phyloP scores from a whole-genome alignment of 2,797 vertebrate genomes.

The Limnodromus scolopaceus region DNA sequence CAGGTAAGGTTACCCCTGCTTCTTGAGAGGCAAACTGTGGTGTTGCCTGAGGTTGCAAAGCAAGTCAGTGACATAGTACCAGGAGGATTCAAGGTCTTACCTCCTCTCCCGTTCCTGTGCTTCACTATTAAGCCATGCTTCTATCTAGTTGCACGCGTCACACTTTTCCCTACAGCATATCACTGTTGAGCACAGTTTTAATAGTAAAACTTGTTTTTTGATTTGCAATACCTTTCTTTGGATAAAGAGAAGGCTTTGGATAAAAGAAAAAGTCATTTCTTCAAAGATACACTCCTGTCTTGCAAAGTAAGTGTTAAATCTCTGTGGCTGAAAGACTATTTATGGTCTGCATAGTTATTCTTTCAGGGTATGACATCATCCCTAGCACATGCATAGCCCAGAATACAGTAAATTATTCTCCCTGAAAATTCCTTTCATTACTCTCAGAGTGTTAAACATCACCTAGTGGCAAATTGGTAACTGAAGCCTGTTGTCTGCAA shows the following conservation, averaged over 20 bases:
- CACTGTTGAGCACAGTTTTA: not conserved
- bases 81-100: not conserved
- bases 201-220: not conserved
- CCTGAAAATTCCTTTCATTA: constrained; percentile 49
- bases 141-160: not conserved
- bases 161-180: not conserved
- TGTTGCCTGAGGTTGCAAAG: not conserved
- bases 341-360: constrained; percentile 1
- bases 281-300: not conserved
- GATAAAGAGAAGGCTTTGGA: not conserved
- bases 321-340: not conserved
- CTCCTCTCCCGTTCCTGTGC: not conserved
- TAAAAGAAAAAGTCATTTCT: not conserved
- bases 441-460: constrained; percentile 21
- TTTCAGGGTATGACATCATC: constrained; percentile 14
- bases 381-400: not conserved
- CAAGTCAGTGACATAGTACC: not conserved
- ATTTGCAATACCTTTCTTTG: not conserved
- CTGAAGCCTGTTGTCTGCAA: not conserved
- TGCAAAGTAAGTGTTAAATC: not conserved
- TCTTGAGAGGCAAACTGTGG: not conserved
- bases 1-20: not conserved
- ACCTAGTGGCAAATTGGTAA: constrained; percentile 30
- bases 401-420: constrained; percentile 14
- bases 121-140: not conserved